Evolutionary conservation across 2,888 invertebrate genomes (phyloP), one percentile per base, ranked within the genome.

Genomic region (Amphimallon solstitiale): DNA sequence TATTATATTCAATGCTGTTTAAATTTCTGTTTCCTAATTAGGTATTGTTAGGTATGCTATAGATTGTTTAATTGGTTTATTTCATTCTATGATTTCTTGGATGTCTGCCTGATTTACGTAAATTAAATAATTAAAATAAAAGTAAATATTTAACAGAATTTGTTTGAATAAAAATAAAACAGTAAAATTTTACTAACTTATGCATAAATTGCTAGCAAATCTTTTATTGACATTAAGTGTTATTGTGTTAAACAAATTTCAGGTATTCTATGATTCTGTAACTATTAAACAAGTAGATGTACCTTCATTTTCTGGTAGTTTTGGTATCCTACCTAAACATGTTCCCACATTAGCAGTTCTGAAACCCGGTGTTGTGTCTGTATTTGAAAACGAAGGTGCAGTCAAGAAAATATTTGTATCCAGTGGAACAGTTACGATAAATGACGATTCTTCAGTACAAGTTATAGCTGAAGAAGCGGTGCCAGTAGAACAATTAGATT

Each of bases 401-500:
- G 82, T 89, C 10, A 92, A 89, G 78, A 96, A 94, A 83, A 92
- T 91, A 78, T 98, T 98, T 83, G 98, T 98, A 7, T 98, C 98
- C 65, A 97, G 97, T 76, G 98, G 98, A 64, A 95, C 97, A 15
- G 87, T 98, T 72, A 92, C 97, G 35, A 94, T 98, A 74, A 98
- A 98, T 81, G 95, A 96, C 71, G 98, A 98, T 81, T 97, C 97
- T 5, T 92, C 95, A 68, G 94, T 94, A 64, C 98, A 98, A 87
- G 92, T 97, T 60, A 84, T 98, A 72, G 98, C 98, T 34, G 98
- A 98, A 84, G 98, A 98, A 85, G 98, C 97, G 7, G 94, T 94
- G 76, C 89, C 90, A 9, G 78, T 98, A 48, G 95, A 94, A 73
- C 87, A 88, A 75, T 82, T 98, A 68, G 98, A 98, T 84, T 82